Conservation (phyloP, 2,113 vertebrate genomes). For the Micronycteris hirsuta region DNA sequence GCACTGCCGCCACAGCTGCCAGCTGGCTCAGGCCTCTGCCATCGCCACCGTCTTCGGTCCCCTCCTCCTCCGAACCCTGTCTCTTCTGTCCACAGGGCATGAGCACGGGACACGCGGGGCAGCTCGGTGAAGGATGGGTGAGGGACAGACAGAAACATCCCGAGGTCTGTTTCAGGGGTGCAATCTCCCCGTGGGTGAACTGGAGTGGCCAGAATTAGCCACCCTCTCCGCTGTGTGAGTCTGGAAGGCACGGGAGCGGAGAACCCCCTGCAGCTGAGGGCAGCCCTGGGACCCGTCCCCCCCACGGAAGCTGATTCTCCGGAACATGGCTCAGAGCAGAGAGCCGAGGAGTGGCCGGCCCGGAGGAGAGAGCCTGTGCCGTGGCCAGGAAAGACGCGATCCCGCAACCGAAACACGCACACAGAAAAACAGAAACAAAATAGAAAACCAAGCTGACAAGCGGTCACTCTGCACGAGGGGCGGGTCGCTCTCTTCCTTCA, state of each 20-base stretch:
- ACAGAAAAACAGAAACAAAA: too few relatives aligned
- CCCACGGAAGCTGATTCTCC: neutral
- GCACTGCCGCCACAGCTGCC: fast-evolving
- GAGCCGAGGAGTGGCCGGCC: too few relatives aligned
- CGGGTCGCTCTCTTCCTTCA: too few relatives aligned
- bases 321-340: too few relatives aligned
- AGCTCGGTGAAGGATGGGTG: neutral
- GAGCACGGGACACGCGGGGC: too few relatives aligned
- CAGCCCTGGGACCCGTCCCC: neutral
- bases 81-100: neutral
- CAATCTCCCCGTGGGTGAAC: neutral
- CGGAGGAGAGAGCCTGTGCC: neutral
- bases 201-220: neutral
- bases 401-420: too few relatives aligned
- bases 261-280: neutral
- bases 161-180: neutral
- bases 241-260: neutral
- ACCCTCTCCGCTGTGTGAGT: neutral
- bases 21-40: neutral
- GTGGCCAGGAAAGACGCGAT: too few relatives aligned
- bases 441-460: too few relatives aligned
- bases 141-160: neutral
- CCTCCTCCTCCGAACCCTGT: neutral
- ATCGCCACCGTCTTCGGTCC: neutral
- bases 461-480: too few relatives aligned